Evolutionary conservation across 2,888 invertebrate genomes (phyloP), one percentile per base, ranked within the genome.

Genomic region (Homarus gammarus): DNA sequence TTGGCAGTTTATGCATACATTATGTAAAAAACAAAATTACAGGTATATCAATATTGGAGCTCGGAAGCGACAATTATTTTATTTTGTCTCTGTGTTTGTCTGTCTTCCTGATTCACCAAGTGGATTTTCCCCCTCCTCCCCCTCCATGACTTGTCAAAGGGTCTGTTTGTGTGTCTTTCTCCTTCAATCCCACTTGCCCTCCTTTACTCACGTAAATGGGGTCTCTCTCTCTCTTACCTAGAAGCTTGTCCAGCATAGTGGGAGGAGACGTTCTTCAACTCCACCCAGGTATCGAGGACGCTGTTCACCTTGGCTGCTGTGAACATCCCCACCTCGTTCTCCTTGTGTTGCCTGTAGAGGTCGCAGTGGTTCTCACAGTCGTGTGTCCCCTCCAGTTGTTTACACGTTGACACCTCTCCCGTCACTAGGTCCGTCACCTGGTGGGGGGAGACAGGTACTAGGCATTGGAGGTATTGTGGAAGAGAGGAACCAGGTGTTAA

Each of bases 341-440:
- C 44, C 51, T 86, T 87, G 87, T 87, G 90, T 18, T n/a, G n/a
- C 0, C n/a, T 40, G 79, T 78, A 90, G 78, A 79, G 38, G 27
- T 78, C 51, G 22, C 90, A 88, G 85, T 91, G 90, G 22, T 73
- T 73, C 61, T 79, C 88, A 64, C 88, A 88, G 70, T 79, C 79
- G 8, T 27, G 31, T 2, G 75, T 31, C 0, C 82, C 88, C 2
- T 72, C 44, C 8, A 91, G 73, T 44, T 89, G 83, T 40, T 64
- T 70, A 38, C 91, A 89, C 12, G 40, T 56, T 22, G 77, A 78
- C 36, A 73, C 70, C 10, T 91, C 86, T 15, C 85, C 89, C 1
- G 86, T 91, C 51, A 87, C 89, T 2, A 38, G 83, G 73, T 89
- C 89, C 15, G 1, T 81, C 31, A 83, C 90, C 90, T 90, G 87